Evolutionary conservation across 2,797 vertebrate species (phyloP), one percentile per base, ranked within the genome.

Genomic region (Coranthus polyacanthus): DNA sequence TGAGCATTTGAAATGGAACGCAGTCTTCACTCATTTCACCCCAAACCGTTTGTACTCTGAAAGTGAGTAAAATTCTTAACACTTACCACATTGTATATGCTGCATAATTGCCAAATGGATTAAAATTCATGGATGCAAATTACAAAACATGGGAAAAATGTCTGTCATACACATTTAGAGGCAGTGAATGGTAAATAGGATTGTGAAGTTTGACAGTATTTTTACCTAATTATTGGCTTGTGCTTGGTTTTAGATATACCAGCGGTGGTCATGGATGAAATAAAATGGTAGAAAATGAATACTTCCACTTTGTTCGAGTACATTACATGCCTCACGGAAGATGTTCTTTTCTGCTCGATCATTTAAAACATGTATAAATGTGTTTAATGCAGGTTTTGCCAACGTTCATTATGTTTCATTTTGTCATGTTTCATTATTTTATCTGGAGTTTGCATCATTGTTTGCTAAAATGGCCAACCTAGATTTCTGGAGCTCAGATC

Each of bases 81-180:
- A 46, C 8, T 29, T 29, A 29, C 6, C 8, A 4, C 5, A 5
- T 29, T 29, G 26, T 50, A n/a, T 50, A 12, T 37, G 32, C 52
- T 46, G 41, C 36, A 52, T 16, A 59, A 45, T 38, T 12, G 12
- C 21, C 22, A 36, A 49, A 8, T 68, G 24, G 50, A 72, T 75
- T 76, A 24, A 56, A 66, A 62, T 62, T 54, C n/a, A n/a, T n/a
- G n/a, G n/a, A n/a, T n/a, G 54, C 50, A 53, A 70, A 66, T 60
- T 3, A 34, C 16, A 60, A 45, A 77, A 49, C 37, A 56, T 8
- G 3, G 41, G 20, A 41, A 42, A 26, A 50, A 32, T 24, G 5
- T 74, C 18, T 39, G 36, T 42, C 26, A 9, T 18, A 15, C 7
- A 34, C 32, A 39, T 49, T 49, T 26, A 22, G 10, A 47, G 18